These are phyloP conservation scores for Elgaria multicarinata DNA, from an alignment of 2,113 vertebrate species.

Conservation along the genomic window DNA sequence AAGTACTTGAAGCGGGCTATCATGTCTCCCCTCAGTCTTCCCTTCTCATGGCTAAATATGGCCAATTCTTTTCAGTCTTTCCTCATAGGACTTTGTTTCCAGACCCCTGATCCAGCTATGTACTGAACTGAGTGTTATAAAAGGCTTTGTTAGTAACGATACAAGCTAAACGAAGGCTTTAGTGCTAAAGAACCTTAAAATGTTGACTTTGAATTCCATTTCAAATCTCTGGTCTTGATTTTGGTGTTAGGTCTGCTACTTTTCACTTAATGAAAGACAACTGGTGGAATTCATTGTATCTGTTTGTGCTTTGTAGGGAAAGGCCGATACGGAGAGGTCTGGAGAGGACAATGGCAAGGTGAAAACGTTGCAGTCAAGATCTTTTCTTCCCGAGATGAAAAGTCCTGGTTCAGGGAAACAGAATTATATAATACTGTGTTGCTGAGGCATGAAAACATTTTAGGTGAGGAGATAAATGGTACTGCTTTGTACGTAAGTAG, in stretches of 20 bases:
- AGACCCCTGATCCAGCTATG: too few species aligned
- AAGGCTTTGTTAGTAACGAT: not conserved
- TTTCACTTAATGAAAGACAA: not conserved
- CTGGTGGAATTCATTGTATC: not conserved
- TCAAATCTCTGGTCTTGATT: not conserved
- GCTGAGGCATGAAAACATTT: conserved; percentile 95
- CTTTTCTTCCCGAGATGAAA: conserved; percentile 97
- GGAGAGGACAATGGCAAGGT: conserved; percentile 98
- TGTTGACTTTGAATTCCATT: not conserved
- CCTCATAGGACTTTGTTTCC: too few species aligned
- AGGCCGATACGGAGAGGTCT: conserved; percentile 96
- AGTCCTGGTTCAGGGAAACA: conserved; percentile 99
- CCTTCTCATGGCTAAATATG: too few species aligned
- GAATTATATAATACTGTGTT: conserved; percentile 98
- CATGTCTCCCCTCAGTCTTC: too few species aligned
- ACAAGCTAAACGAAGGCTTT: too few species aligned
- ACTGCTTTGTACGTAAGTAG: not conserved
- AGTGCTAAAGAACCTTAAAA: not conserved
- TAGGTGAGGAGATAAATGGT: conserved; percentile 80
- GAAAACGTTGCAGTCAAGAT: conserved; percentile 98
- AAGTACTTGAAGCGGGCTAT: too few species aligned
- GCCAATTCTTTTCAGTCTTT: too few species aligned
- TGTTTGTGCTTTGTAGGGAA: conserved; percentile 82
- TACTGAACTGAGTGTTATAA: not conserved
- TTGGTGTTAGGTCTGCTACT: not conserved